Base-by-base conservation (phyloP, 2,888 invertebrate genomes). In the Cerceris rybyensis region DNA sequence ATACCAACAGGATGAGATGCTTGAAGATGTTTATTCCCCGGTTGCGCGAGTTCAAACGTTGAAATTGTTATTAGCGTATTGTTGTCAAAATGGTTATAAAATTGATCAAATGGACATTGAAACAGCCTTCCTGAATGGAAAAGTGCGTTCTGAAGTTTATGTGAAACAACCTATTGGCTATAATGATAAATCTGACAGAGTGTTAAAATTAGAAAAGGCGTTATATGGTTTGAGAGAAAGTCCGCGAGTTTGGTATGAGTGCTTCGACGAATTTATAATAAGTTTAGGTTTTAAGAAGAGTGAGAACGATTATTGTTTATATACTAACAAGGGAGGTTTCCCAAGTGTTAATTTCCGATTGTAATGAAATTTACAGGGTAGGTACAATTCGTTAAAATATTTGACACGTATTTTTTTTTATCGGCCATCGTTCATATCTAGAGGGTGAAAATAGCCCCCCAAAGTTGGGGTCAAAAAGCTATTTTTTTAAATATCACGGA, bases 61-160 rank as follows among this genome's bases (percentile, higher is more conserved):
- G 52, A 82, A 82, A 72, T 13, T 77, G 11, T 17, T 83, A 16
- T 70, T 82, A 54, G 49, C 65, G 0, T 73, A 65, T 58, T 85
- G 77, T 68, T 65, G 64, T 28, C 73, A 81, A 65, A 63, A 74
- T 14, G 11, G 61, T n/a, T 43, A 81, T 42, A 14, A 11, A 0
- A 75, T 84, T 13, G 55, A 75, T 28, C 80, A 82, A 70, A 76
- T 79, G 79, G 80, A 84, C 69, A 80, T 84, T 0, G 76, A 78
- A 17, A 65, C 75, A 11, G 80, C 80, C 0, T 76, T 67, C 42
- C 11, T 72, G 6, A 76, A 75, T 55, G 71, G 75, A 2, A 43
- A 61, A 9, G 28, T 78, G 8, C 46, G 14, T 4, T 75, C 75
- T 0, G 75, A 75, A 28, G 39, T 79, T 0, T 79, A 72, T 66